Evolutionary conservation across 2,113 vertebrate species (phyloP).

Genomic region (Paedocypris sp.): DNA sequence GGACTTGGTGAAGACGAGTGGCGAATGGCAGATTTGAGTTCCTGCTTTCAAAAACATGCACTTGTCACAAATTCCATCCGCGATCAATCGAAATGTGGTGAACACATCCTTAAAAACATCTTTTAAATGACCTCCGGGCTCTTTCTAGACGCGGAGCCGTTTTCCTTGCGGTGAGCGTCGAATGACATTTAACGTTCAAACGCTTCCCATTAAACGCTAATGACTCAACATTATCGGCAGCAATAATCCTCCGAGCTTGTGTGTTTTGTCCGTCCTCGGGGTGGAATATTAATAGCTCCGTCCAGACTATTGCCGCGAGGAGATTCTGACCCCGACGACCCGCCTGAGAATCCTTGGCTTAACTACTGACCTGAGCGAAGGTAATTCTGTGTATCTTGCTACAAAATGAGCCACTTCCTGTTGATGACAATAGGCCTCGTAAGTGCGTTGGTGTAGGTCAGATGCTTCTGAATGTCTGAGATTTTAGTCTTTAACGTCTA

Average conservation of each 20-base stretch:
- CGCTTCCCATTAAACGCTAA: conserved; percentile 46
- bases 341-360: not conserved
- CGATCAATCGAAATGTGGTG: too few species aligned
- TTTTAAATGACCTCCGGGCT: not conserved
- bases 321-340: conserved; percentile 40
- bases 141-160: not conserved
- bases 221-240: conserved; percentile 39
- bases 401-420: too few species aligned
- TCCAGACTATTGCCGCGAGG: conserved; percentile 40
- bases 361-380: not conserved
- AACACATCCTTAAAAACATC: not conserved
- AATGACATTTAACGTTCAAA: conserved; percentile 32
- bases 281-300: conserved; percentile 43
- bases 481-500: too few species aligned
- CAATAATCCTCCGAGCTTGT: conserved; percentile 46
- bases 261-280: conserved; percentile 31
- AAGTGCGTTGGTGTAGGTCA: too few species aligned
- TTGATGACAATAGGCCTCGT: too few species aligned
- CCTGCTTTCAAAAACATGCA: too few species aligned
- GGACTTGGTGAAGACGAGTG: too few species aligned
- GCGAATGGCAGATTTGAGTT: too few species aligned
- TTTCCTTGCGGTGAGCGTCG: conserved; percentile 9
- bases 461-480: too few species aligned
- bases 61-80: too few species aligned
- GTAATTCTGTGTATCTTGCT: too few species aligned